Conservation (phyloP, 2,797 vertebrate genomes). For the Cynopterus sphinx region DNA sequence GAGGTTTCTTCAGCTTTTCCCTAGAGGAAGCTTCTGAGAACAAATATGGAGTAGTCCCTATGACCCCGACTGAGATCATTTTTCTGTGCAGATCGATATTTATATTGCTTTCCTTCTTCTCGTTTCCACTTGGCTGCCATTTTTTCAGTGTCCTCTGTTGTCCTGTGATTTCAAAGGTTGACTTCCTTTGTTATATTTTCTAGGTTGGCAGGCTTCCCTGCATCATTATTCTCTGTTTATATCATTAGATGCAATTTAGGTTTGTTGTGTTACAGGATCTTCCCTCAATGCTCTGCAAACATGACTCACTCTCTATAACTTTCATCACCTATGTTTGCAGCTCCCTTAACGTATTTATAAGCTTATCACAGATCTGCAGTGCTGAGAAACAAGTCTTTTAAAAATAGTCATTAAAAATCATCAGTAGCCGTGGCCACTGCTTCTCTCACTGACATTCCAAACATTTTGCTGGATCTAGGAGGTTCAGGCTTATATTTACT, state of each 20-base stretch:
- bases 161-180: background rate
- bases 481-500: background rate
- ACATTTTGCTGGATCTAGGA: background rate
- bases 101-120: background rate
- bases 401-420: background rate
- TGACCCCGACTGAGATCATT: rapidly evolving
- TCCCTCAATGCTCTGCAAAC: background rate
- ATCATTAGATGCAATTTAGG: background rate
- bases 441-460: background rate
- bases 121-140: background rate
- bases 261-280: background rate
- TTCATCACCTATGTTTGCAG: background rate
- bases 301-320: background rate
- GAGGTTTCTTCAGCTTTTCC: background rate
- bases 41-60: rapidly evolving
- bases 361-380: background rate
- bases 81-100: background rate
- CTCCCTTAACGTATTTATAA: background rate
- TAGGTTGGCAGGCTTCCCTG: background rate
- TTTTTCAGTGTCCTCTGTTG: background rate
- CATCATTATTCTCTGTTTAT: background rate
- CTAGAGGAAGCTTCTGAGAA: background rate
- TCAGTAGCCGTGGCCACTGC: background rate
- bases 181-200: background rate
- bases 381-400: background rate